Evolutionary conservation across 2,797 vertebrate species (phyloP), one percentile per base, ranked within the genome.

Genomic region (Scolopax rusticola): DNA sequence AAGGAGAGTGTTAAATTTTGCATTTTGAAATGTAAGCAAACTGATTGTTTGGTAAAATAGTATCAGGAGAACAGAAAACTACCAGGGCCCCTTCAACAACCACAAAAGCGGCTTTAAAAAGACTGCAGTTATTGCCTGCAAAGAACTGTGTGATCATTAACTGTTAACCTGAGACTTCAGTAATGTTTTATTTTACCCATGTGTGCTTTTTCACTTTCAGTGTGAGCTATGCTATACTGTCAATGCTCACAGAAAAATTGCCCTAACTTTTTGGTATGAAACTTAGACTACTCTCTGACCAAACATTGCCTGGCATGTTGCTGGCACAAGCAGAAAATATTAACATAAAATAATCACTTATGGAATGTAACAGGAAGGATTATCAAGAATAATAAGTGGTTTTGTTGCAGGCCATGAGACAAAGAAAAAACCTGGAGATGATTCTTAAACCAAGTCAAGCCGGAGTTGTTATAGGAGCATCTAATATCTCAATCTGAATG

Each of bases 81-180:
- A 43, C 27, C 25, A 75, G 73, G 73, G 71, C 17, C 19, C 12
- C 67, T 80, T 92, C 68, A 77, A 25, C 19, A 91, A 69, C 57
- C 76, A 69, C 30, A 14, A 73, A 88, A 96, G 57, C 18, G 56
- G 36, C 47, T 94, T 96, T 89, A 87, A 93, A 96, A 94, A 91
- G 73, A 51, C 84, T 57, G 25, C 45, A 73, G 82, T 94, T 94
- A 96, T 96, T 96, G 77, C 54, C 73, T 91, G 57, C 50, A 92
- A 81, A 94, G 89, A 84, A 32, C 54, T 84, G 45, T 81, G 69
- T 86, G 89, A 97, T 97, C 94, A 94, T 96, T 96, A 96, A 88
- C 95, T 93, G 82, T 94, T 96, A 96, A 95, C 96, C 92, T 88
- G 94, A 94, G 96, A 92, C 89, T 94, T 95, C 82, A 69, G 67